These are phyloP conservation scores for Andrena flavipes DNA, from an alignment of 2,888 invertebrate species.

Conservation along the genomic window DNA sequence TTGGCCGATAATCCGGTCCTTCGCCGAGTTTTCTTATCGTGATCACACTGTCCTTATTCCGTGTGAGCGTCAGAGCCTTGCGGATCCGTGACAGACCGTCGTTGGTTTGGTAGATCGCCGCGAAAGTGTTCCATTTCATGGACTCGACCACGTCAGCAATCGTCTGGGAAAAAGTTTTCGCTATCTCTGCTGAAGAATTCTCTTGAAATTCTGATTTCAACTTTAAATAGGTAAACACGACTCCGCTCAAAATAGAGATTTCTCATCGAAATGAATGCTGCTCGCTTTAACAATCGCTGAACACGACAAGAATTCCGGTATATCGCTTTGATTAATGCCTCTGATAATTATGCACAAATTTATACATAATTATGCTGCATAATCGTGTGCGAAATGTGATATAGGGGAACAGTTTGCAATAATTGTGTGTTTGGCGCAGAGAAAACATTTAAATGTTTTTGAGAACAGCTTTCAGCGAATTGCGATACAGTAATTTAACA, in stretches of 20 bases:
- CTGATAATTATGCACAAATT: not conserved
- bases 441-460: not conserved
- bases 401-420: not conserved
- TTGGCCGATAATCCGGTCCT: slow-evolving; percentile 87
- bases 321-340: not conserved
- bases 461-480: no score
- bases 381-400: not conserved
- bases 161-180: slow-evolving; percentile 82
- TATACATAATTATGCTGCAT: not conserved
- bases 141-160: slow-evolving; percentile 89
- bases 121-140: slow-evolving; percentile 91
- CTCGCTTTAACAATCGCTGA: not conserved
- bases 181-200: not conserved
- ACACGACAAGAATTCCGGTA: not conserved
- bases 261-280: not conserved
- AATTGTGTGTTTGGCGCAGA: not conserved
- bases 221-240: not conserved
- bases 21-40: slow-evolving; percentile 83
- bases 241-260: not conserved
- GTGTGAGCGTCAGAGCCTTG: slow-evolving; percentile 86
- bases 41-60: slow-evolving; percentile 78
- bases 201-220: not conserved
- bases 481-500: not conserved
- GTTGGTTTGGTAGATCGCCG: slow-evolving; percentile 92
- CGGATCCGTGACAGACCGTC: slow-evolving; percentile 89